Conservation (phyloP, 2,113 vertebrate genomes). For the Bagarius yarrelli region DNA sequence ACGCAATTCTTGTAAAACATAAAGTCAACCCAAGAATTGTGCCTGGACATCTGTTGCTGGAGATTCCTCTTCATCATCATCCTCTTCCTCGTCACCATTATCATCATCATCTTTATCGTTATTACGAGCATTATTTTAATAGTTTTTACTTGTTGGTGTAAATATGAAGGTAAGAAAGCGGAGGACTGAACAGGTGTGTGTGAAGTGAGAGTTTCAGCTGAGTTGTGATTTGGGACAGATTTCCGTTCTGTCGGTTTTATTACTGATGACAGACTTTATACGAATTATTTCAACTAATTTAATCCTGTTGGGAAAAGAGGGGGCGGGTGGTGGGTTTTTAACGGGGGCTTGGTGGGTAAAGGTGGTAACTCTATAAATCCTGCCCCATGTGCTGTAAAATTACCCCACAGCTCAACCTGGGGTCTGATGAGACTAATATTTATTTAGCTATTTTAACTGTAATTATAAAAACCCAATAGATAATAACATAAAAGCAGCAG, state of each 20-base stretch:
- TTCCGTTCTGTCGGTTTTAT: too few relatives aligned
- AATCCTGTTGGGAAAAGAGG: neutral
- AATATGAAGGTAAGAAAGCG: neutral
- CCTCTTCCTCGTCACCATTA: neutral
- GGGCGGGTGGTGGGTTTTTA: too few relatives aligned
- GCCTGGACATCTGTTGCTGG: conserved; percentile 99
- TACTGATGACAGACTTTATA: too few relatives aligned
- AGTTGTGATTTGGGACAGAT: too few relatives aligned
- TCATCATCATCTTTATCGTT: neutral
- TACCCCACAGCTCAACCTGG: neutral
- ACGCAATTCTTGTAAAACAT: conserved; percentile 99
- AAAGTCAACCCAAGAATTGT: conserved; percentile 96
- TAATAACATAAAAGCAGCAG: too few relatives aligned
- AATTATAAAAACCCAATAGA: too few relatives aligned
- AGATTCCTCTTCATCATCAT: conserved; percentile 72
- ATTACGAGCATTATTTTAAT: conserved; percentile 10
- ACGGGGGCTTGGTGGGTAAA: too few relatives aligned
- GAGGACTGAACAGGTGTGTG: neutral
- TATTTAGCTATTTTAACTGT: neutral
- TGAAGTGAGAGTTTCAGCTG: neutral
- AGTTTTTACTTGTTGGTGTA: neutral
- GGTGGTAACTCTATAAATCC: neutral
- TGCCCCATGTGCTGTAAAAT: neutral
- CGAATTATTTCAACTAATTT: too few relatives aligned
- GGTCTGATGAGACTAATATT: neutral